Evolutionary conservation across 1,140 invertebrate genomes (phyloP).

Genomic region (Heliconius melpomene): DNA sequence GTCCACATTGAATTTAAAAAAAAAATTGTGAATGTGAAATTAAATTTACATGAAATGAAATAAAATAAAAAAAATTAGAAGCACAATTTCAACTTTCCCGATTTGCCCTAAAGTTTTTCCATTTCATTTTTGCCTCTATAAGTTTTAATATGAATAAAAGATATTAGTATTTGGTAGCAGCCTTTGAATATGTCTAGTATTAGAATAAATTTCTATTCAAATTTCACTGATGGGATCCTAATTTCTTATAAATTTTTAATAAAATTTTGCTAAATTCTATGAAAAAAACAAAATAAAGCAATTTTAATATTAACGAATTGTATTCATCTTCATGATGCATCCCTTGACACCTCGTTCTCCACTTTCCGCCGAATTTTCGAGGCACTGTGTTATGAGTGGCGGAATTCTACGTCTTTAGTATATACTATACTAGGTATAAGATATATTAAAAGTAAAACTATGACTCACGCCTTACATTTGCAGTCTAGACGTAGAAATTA

Average conservation of each 20-base stretch:
- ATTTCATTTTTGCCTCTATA: constrained; percentile 6
- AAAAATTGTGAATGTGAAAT: background rate
- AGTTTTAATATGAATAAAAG: constrained; percentile 14
- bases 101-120: background rate
- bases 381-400: too few relatives aligned
- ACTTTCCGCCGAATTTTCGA: too few relatives aligned
- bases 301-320: too few relatives aligned
- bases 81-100: background rate
- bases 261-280: background rate
- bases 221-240: background rate
- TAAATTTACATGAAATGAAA: background rate
- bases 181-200: background rate
- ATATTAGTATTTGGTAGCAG: constrained; percentile 1
- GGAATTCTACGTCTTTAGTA: background rate
- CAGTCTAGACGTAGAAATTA: constrained; percentile 12
- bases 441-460: background rate
- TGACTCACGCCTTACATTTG: background rate
- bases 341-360: too few relatives aligned
- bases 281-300: background rate
- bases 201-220: background rate
- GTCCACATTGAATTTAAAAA: background rate
- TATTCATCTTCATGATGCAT: too few relatives aligned
- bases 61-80: background rate
- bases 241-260: background rate
- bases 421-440: background rate